Conservation (phyloP, 1,140 invertebrate genomes). For the Cardiocondyla obscurior region DNA sequence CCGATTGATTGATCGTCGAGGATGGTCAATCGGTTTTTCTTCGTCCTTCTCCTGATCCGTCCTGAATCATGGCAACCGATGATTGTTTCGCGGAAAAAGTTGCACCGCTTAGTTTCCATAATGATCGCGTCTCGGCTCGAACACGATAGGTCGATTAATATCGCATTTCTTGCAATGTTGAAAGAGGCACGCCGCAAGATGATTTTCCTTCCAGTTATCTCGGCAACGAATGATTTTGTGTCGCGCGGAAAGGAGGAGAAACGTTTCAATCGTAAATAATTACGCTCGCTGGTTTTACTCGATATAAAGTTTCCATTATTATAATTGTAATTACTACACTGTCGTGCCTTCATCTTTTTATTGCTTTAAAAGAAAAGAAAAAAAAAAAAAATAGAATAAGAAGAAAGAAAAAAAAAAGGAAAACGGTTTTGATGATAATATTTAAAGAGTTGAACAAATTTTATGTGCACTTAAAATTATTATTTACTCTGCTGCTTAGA, state of each 20-base stretch:
- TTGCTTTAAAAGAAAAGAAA: background rate
- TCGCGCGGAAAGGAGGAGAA: background rate
- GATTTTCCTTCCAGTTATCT: constrained; percentile 59
- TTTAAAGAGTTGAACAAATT: background rate
- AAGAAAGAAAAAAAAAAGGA: no score
- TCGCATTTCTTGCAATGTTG: constrained; percentile 56
- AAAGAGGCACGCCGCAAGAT: constrained; percentile 45
- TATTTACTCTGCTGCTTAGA: background rate
- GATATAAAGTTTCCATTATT: background rate
- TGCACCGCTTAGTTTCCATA: constrained; percentile 53
- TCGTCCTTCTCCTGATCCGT: constrained; percentile 59
- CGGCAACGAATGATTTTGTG: constrained; percentile 44
- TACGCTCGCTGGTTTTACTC: constrained; percentile 17
- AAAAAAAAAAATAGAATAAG: no score
- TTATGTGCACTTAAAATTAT: background rate
- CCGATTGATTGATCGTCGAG: constrained; percentile 65
- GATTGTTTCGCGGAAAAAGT: constrained; percentile 55
- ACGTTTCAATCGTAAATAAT: constrained; percentile 27
- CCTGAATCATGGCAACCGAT: constrained; percentile 47
- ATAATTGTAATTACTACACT: background rate
- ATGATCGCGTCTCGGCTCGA: constrained; percentile 41
- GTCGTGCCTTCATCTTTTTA: background rate
- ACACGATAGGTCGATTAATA: constrained; percentile 61
- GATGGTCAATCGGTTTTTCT: constrained; percentile 57
- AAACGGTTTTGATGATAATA: background rate